phyloP scores from a whole-genome alignment of 2,113 vertebrate species.

The Serilophus lunatus region DNA sequence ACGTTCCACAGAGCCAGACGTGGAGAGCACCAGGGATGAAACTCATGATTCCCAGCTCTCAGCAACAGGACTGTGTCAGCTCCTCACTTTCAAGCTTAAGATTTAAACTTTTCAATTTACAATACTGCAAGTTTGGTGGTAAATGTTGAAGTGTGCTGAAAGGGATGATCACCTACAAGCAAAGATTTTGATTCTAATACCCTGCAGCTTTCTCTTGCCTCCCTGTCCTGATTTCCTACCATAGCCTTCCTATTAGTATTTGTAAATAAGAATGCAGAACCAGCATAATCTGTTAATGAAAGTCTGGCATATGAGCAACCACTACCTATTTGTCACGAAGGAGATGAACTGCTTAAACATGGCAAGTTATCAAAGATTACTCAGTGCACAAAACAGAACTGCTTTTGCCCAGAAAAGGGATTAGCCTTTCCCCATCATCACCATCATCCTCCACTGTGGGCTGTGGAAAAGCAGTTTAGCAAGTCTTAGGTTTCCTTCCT shows the following conservation, averaged over 20 bases:
- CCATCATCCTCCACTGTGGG: background rate
- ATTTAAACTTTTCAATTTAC: background rate
- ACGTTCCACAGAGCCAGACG: background rate
- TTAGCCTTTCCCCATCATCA: background rate
- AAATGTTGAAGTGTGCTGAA: background rate
- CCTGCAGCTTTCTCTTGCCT: background rate
- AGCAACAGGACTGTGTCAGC: background rate
- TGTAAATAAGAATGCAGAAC: background rate
- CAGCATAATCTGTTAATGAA: slow-evolving; percentile 4
- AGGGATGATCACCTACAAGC: background rate
- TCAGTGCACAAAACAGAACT: background rate
- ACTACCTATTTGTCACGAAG: background rate
- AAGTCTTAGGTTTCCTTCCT: background rate
- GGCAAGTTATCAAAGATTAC: slow-evolving; percentile 32
- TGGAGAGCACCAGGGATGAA: background rate
- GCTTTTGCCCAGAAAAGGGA: slow-evolving; percentile 4
- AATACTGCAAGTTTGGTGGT: accelerated
- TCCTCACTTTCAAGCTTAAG: background rate
- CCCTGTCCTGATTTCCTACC: background rate
- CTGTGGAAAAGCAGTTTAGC: slow-evolving; percentile 11
- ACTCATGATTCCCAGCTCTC: background rate
- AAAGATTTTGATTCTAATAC: background rate
- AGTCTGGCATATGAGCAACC: background rate
- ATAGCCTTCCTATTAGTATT: background rate
- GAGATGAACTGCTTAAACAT: slow-evolving; percentile 24